Evolutionary conservation across 2,888 invertebrate species (phyloP).

Genomic region (Drosophila demipolita): DNA sequence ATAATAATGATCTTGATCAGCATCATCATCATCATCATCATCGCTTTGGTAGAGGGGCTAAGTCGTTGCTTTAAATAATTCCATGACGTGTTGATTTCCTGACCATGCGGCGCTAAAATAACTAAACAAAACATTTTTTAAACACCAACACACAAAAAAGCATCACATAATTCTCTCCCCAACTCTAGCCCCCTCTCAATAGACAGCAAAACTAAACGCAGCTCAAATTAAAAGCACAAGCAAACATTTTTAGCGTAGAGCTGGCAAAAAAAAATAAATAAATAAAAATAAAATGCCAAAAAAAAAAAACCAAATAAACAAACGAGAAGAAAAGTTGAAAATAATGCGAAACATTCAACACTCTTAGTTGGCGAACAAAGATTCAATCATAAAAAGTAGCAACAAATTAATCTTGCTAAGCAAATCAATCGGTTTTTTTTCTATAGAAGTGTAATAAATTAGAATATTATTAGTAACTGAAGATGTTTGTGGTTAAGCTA

Average conservation of each 20-base stretch:
- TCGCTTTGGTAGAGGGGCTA: background rate
- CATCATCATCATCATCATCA: conserved; percentile 1
- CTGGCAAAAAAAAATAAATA: conserved; percentile 38
- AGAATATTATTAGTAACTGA: background rate
- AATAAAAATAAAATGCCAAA: conserved; percentile 2
- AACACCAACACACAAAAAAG: conserved; percentile 26
- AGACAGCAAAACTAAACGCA: conserved; percentile 19
- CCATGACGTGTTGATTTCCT: conserved; percentile 45
- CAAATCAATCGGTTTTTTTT: background rate
- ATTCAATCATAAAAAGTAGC: background rate
- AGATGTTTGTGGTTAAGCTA: background rate
- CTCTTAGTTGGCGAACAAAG: background rate
- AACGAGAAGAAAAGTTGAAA: conserved; percentile 7
- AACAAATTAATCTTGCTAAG: background rate
- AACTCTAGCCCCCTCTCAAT: background rate
- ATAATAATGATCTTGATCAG: conserved; percentile 45
- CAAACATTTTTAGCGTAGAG: conserved; percentile 25
- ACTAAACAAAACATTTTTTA: conserved; percentile 45
- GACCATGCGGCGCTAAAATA: conserved; percentile 45
- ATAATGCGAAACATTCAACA: background rate
- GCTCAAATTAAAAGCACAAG: conserved; percentile 30
- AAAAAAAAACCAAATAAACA: conserved; percentile 12
- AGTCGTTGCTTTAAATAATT: conserved; percentile 32
- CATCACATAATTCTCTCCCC: conserved; percentile 19
- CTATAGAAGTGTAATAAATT: background rate